Conservation (phyloP, 2,888 invertebrate species). For the Chaitophorus viminalis region DNA sequence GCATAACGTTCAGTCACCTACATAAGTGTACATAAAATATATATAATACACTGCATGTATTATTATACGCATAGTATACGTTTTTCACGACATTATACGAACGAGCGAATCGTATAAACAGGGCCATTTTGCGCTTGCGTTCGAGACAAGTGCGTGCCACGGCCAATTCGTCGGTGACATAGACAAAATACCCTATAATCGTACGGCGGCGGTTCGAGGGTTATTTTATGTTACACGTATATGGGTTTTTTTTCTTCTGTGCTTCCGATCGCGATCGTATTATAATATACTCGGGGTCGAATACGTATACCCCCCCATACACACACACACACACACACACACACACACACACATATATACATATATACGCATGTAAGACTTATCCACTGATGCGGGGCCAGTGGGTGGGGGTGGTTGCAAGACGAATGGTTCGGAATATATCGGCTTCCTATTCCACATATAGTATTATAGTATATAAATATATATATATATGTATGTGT, state of each 20-base stretch:
- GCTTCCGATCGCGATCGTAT: background rate
- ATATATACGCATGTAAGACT: too few species aligned
- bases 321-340: too few species aligned
- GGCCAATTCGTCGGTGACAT: slow-evolving; percentile 28
- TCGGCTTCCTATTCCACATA: slow-evolving; percentile 14
- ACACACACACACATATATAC: too few species aligned
- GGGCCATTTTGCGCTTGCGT: background rate
- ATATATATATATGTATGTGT: background rate
- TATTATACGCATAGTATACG: background rate
- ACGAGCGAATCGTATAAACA: background rate
- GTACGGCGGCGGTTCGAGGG: background rate
- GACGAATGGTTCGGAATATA: slow-evolving; percentile 33
- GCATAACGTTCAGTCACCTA: too few species aligned
- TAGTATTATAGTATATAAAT: background rate
- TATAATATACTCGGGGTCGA: background rate
- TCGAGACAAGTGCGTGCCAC: slow-evolving; percentile 22
- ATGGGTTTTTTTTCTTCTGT: background rate
- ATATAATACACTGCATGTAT: background rate
- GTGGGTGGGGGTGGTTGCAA: background rate
- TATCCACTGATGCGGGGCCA: background rate
- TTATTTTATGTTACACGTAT: background rate
- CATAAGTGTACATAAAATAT: background rate
- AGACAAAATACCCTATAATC: slow-evolving; percentile 36
- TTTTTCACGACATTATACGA: background rate
- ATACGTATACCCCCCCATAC: too few species aligned